Base-by-base conservation (phyloP, 2,797 vertebrate genomes). In the Meriones psammophilus region DNA sequence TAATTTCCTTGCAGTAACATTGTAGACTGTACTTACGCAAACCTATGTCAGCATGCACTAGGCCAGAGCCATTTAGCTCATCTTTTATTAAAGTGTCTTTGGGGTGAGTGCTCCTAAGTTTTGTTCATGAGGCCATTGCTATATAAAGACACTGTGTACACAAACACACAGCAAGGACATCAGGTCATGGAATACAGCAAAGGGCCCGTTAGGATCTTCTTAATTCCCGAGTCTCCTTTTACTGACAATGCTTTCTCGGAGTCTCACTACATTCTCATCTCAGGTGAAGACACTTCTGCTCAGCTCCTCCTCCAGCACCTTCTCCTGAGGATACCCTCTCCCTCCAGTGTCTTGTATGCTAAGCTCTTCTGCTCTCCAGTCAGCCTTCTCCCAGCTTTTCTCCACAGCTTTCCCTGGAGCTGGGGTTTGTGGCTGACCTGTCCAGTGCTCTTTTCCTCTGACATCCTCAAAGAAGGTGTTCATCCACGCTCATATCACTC, bases 231-330 rank as follows among this genome's bases (percentile, higher is more conserved):
- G 20, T 50, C 66, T 93, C 50, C 81, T 81, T 91, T 62, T 18
- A 60, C 20, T 93, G 73, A 88, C 91, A 88, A 66, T 36, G 46
- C 22, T 54, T 42, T 64, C 77, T 94, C 22, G 58, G 83, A 71
- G 22, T 83, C 30, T 3, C 5, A 68, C 60, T 71, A 88, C 2
- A 9, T 50, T 94, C 24, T 88, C 36, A 36, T 85, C 15, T 58
- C 73, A 88, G 54, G 54, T 77, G 66, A 89, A 86, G 77, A 90
- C 54, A 17, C 0, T 33, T 88, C 56, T 22, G 78, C 83, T 81
- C 66, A 87, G 46, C 80, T 84, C 10, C 30, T 84, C 9, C 68
- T n/a, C 33, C 24, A 39, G 71, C 12, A 73, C 30, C 39, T 39
- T 22, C 30, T 92, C 42, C 77, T 78, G 68, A 56, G 78, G 73